Percentiles rank a stretch among this genome's conserved stretches.
These are phyloP conservation scores for Girardia tigrina DNA, from an alignment of 2,888 invertebrate species.

Conservation along the genomic window DNA sequence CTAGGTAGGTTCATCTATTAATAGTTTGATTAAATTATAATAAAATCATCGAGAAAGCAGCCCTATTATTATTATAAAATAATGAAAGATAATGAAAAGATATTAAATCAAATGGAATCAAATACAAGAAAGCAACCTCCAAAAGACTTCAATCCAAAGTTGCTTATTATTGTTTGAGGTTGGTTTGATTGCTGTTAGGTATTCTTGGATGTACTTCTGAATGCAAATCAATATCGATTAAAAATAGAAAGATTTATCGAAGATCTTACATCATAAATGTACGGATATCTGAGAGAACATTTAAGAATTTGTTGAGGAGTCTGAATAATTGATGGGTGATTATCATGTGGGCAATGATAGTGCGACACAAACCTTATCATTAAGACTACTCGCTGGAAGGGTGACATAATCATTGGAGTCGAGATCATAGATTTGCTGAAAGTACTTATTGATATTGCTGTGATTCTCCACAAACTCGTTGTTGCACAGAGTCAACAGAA, in stretches of 20 bases:
- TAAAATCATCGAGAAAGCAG: too few species aligned
- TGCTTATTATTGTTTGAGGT: not conserved
- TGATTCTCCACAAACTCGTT: not conserved
- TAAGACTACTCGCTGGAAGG: not conserved
- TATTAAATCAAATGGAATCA: too few species aligned
- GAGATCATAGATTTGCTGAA: not conserved
- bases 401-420: conserved; percentile 4
- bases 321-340: not conserved
- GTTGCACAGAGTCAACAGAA: not conserved
- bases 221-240: too few species aligned
- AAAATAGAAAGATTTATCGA: not conserved
- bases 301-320: not conserved
- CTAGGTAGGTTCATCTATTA: too few species aligned
- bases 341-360: too few species aligned
- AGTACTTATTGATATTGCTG: not conserved
- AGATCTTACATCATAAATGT: not conserved
- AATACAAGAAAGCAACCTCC: too few species aligned
- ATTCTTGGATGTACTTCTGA: conserved; percentile 1
- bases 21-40: too few species aligned
- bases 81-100: too few species aligned
- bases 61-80: too few species aligned
- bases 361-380: not conserved
- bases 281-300: not conserved
- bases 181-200: not conserved
- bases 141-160: not conserved